Base-by-base conservation (phyloP, 2,797 vertebrate genomes). In the Babyrousa celebensis region DNA sequence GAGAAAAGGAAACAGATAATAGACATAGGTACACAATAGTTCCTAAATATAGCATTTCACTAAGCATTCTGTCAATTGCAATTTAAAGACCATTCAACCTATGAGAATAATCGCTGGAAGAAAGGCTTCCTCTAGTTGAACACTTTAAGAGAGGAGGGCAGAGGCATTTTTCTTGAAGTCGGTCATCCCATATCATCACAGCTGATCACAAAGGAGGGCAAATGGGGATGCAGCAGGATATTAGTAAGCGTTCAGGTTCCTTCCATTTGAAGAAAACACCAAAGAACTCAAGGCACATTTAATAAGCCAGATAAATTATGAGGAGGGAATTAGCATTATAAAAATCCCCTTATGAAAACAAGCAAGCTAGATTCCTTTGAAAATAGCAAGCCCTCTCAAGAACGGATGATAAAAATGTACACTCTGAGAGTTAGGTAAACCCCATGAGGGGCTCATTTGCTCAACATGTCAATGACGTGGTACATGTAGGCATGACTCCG, bases 1-100 rank as follows among this genome's bases (percentile, higher is more conserved):
- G 93, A 96, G 92, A 96, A 95, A 97, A 93, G 92, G 92, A 96
- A 97, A 94, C 6, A 95, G 96, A 97, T 96, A 97, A 97, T 93
- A 97, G 97, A 96, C 65, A 79, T 18, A 95, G 93, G 97, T 96
- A 95, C 87, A 97, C 95, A 97, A 96, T 93, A 68, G 87, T 89
- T 93, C 74, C 96, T 97, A 97, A 97, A 96, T 94, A 97, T 71
- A 97, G 96, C 83, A 74, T 94, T 95, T 85, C 68, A 90, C 95
- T 92, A 97, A 96, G 95, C 86, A 82, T 80, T 91, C 86, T 92
- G 94, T 92, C 97, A 95, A 97, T 78, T 94, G 93, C 95, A 85
- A 95, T 95, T 96, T 96, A 96, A 97, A 97, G 92, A 95, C 93
- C 87, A 95, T 96, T 97, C 96, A 96, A 87, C 86, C 68, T 89